Evolutionary conservation across 2,113 vertebrate species (phyloP), one percentile per base, ranked within the genome.

Genomic region (Pachycephala philippinensis): DNA sequence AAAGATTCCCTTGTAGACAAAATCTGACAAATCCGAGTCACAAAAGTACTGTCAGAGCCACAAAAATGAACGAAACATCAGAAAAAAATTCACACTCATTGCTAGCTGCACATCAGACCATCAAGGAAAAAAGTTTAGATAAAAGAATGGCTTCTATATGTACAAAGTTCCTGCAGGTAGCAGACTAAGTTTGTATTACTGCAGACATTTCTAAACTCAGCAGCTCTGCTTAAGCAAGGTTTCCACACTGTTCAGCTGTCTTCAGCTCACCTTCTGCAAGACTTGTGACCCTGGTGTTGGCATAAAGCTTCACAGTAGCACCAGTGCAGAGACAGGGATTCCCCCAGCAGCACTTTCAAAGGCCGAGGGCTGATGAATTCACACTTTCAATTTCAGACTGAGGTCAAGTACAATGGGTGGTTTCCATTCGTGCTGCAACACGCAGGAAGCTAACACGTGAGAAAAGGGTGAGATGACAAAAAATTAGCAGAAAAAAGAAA

Each of bases 141-240:
- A 59, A 47, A 47, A 76, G 24, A 90, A 60, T 1, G 4, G 37
- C 28, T 89, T 75, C 54, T 59, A 59, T 28, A 14, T 0, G 5
- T 9, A 52, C 1, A 9, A 0, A 50, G 35, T 5, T 85, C 50
- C 71, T 74, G 24, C 47, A 85, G 0, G 0, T 4, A 87, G 75
- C 49, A 80, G 20, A 19, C 7, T 37, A 74, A 14, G 8, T 27
- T 35, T 50, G 26, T 40, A 31, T 27, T 61, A 65, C 2, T 35
- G 24, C 2, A 83, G 14, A 24, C 3, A 0, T n/a, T 84, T 70
- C 59, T 63, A 49, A 84, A 79, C 13, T 23, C 42, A 65, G 2
- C 3, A 1, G 4, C 47, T 83, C 70, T 75, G 24, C 63, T 47
- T 33, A 74, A 83, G 31, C 59, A 69, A 91, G 54, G 44, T 78